phyloP scores from a whole-genome alignment of 2,797 vertebrate species.

The Acrossocheilus fasciatus region DNA sequence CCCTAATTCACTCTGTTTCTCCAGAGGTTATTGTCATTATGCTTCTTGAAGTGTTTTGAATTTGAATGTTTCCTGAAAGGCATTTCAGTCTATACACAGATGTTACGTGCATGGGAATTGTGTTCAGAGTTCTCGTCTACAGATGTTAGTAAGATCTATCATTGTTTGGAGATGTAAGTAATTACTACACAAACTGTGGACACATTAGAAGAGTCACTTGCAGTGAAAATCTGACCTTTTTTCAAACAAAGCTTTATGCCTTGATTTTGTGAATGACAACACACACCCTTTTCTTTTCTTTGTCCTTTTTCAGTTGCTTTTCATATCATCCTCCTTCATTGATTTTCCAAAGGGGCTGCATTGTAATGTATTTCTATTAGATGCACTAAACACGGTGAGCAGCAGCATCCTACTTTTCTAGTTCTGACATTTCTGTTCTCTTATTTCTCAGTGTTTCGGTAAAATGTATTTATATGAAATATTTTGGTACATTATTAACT shows the following conservation, averaged over 20 bases:
- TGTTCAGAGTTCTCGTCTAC: background rate
- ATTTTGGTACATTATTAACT: too few species aligned
- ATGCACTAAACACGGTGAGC: background rate
- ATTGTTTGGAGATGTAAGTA: conserved; percentile 7
- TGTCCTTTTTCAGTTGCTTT: background rate
- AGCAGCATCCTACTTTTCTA: background rate
- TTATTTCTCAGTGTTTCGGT: conserved; percentile 1
- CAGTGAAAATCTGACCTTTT: background rate
- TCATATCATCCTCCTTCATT: background rate
- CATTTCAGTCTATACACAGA: conserved; percentile 33
- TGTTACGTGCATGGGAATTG: background rate
- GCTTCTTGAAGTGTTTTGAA: conserved; percentile 34
- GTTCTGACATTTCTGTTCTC: background rate
- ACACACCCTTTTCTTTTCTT: background rate
- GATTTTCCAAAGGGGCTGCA: background rate
- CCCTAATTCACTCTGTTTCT: conserved; percentile 21
- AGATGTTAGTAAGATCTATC: conserved; percentile 7
- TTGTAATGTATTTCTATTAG: background rate
- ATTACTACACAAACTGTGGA: background rate
- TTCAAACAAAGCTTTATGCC: background rate
- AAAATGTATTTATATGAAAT: background rate
- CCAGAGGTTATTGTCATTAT: conserved; percentile 37
- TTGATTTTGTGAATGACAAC: background rate
- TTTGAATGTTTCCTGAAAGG: conserved; percentile 26
- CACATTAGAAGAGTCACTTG: background rate